Conservation (phyloP, 2,888 invertebrate species). For the Trachelus troglodyta region DNA sequence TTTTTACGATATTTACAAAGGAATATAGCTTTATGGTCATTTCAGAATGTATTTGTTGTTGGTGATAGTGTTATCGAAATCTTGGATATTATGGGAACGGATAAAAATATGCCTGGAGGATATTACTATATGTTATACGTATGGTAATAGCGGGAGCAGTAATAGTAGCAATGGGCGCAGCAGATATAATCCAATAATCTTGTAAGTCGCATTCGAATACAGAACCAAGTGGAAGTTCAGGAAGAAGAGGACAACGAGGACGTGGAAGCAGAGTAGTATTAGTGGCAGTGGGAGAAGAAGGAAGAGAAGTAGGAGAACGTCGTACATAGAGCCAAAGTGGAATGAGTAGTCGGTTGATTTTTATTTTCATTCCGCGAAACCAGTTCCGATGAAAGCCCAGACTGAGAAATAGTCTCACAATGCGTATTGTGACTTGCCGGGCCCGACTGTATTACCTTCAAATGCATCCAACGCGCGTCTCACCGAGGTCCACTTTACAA, state of each 20-base stretch:
- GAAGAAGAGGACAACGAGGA: too few species aligned
- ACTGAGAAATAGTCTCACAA: conserved; percentile 6
- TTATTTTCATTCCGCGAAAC: conserved; percentile 7
- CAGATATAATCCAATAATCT: conserved; percentile 2
- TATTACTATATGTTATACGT: too few species aligned
- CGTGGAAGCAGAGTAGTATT: too few species aligned
- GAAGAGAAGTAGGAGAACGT: not conserved
- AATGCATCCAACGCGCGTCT: conserved; percentile 4
- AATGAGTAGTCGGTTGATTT: conserved; percentile 5
- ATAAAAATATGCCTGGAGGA: too few species aligned
- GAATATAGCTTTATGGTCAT: too few species aligned
- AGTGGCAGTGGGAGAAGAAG: too few species aligned
- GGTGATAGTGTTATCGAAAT: too few species aligned
- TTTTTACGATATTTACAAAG: too few species aligned
- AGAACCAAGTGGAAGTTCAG: not conserved
- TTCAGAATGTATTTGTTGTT: too few species aligned
- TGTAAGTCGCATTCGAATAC: not conserved
- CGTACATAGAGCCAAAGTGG: conserved; percentile 2
- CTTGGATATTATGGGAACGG: too few species aligned
- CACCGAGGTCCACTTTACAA: not conserved
- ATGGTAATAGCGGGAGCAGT: too few species aligned
- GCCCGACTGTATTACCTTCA: conserved; percentile 4
- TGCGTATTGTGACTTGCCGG: conserved; percentile 6
- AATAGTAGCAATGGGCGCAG: not conserved
- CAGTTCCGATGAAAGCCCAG: conserved; percentile 6